Base-by-base conservation (phyloP, 2,888 invertebrate genomes). In the Drosophila colorata region DNA sequence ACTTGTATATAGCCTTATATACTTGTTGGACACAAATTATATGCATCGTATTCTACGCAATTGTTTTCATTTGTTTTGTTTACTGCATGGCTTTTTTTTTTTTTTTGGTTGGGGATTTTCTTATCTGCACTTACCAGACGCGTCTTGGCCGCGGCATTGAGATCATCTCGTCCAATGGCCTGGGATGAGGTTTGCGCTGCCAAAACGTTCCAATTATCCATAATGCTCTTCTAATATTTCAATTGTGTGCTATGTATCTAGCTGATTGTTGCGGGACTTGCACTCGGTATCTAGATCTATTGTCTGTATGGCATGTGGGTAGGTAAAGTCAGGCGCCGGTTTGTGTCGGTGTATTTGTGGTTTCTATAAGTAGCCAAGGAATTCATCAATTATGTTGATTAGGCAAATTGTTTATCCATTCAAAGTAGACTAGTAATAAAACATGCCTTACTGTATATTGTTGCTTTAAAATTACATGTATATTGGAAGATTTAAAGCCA, bases 201-300 rank as follows among this genome's bases (percentile, higher is more conserved):
- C 89, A 96, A 92, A 80, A 94, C 95, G 69, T 95, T 95, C 95
- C 95, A 95, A 81, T 94, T 95, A 93, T 95, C 95, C 95, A 96
- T 95, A 51, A 63, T 78, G 57, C 11, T 49, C 69, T 47, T 51
- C 35, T 44, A 65, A 35, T 65, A 56, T 37, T 33, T 63, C 33
- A 69, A 57, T 37, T 48, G 61, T 51, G 51, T 44, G 23, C 25
- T 37, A 33, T 56, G 40, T 56, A 47, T 25, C 43, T 57, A 13
- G 41, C 38, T 49, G 41, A 18, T 64, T 59, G 31, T 33, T 28
- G 51, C 40, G 66, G 78, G 64, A 41, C 8, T 55, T 38, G 69
- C 35, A 51, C 48, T 69, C 69, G 31, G 31, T 66, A 63, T 38
- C 57, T 51, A 47, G 70, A 57, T 40, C 73, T 72, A 59, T 51